Evolutionary conservation across 2,888 invertebrate species (phyloP).

Genomic region (Asteroscopus sphinx): DNA sequence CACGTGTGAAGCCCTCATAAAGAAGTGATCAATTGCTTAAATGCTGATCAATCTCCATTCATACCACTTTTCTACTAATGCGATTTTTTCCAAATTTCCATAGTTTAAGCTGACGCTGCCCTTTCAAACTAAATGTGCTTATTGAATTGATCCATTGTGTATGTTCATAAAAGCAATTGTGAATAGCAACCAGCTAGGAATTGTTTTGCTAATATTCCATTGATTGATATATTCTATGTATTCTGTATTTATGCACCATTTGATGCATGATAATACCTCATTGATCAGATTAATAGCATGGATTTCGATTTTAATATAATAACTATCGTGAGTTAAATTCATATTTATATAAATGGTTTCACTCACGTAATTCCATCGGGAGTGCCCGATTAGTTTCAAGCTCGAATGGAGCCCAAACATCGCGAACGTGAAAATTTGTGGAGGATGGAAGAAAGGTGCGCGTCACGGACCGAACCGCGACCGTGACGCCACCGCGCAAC

Average conservation of each 20-base stretch:
- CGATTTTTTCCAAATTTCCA: background rate
- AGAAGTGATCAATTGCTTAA: background rate
- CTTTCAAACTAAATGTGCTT: background rate
- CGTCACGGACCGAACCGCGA: too few relatives aligned
- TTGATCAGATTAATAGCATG: too few relatives aligned
- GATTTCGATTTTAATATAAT: too few relatives aligned
- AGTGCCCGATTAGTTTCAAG: too few relatives aligned
- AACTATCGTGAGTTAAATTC: too few relatives aligned
- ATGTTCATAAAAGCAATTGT: slow-evolving; percentile 12
- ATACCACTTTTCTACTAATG: background rate
- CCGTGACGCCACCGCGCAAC: too few relatives aligned
- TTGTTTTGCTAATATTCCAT: slow-evolving; percentile 26
- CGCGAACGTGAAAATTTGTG: too few relatives aligned
- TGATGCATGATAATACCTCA: slow-evolving; percentile 7
- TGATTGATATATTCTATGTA: slow-evolving; percentile 1
- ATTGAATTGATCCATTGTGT: slow-evolving; percentile 7
- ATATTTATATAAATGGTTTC: too few relatives aligned
- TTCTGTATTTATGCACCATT: slow-evolving; percentile 11
- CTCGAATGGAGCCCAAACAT: too few relatives aligned
- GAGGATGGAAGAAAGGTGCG: too few relatives aligned
- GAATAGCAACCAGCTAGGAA: slow-evolving; percentile 23
- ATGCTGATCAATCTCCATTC: background rate
- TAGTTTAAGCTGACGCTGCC: background rate
- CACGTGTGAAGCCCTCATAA: too few relatives aligned
- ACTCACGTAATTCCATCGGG: too few relatives aligned